Conservation (phyloP, 2,888 invertebrate genomes). For the Tetranychus piercei region DNA sequence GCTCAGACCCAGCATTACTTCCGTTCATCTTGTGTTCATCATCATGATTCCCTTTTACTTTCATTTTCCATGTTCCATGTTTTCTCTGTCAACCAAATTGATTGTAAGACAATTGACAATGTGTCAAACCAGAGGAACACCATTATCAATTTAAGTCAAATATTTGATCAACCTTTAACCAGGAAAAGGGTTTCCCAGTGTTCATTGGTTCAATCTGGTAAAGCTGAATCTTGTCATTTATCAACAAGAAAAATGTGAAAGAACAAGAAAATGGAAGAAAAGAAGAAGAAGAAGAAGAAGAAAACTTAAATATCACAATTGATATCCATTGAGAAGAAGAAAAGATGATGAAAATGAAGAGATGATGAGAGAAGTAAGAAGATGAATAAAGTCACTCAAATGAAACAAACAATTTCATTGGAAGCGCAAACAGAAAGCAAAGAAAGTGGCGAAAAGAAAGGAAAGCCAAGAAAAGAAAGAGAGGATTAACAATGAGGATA, state of each 20-base stretch:
- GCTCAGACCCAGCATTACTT: neutral
- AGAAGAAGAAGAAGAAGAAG: too few species aligned
- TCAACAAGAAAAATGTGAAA: too few species aligned
- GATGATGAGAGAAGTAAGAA: too few species aligned
- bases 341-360: too few species aligned
- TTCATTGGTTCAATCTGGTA: too few species aligned
- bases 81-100: neutral
- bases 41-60: neutral
- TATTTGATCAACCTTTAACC: neutral
- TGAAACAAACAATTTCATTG: neutral
- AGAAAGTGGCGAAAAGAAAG: neutral
- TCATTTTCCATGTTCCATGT: too few species aligned
- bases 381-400: too few species aligned
- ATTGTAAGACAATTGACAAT: neutral
- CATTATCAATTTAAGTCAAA: neutral
- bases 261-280: too few species aligned
- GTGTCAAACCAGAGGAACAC: neutral
- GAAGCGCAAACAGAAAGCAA: neutral
- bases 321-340: too few species aligned
- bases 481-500: neutral
- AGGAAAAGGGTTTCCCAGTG: too few species aligned
- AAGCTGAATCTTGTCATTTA: too few species aligned
- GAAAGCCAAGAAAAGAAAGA: slow-evolving; percentile 1
- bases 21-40: neutral
- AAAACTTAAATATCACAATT: too few species aligned